phyloP scores from a whole-genome alignment of 1,140 invertebrate species.

The Lasioglossum baleicum region DNA sequence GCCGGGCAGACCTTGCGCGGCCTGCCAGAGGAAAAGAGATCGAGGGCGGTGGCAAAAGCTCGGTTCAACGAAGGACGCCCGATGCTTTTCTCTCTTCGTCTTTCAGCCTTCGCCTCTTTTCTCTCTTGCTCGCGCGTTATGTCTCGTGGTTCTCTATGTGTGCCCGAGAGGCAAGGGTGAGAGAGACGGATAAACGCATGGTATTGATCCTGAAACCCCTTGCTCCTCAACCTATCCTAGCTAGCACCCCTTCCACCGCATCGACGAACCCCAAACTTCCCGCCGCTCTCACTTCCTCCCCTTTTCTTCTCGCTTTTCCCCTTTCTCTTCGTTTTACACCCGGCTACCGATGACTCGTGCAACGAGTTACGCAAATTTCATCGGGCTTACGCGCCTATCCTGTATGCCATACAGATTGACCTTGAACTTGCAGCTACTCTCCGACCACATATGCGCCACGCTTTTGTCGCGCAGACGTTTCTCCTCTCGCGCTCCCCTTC shows the following conservation, averaged over 20 bases:
- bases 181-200: slow-evolving; percentile 69
- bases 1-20: slow-evolving; percentile 62
- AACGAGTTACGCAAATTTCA: slow-evolving; percentile 40
- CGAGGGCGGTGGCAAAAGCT: slow-evolving; percentile 35
- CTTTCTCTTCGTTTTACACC: slow-evolving; percentile 24
- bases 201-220: slow-evolving; percentile 78
- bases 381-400: slow-evolving; percentile 55
- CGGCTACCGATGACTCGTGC: slow-evolving; percentile 41
- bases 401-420: slow-evolving; percentile 61
- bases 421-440: slow-evolving; percentile 69
- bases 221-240: slow-evolving; percentile 62
- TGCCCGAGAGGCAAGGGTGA: slow-evolving; percentile 24
- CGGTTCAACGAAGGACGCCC: slow-evolving; percentile 47
- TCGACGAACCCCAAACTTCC: slow-evolving; percentile 71
- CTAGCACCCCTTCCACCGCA: slow-evolving; percentile 47
- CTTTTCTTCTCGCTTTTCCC: slow-evolving; percentile 38
- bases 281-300: slow-evolving; percentile 45
- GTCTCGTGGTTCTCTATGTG: slow-evolving; percentile 28
- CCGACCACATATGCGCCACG: slow-evolving; percentile 4
- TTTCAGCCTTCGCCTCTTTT: no score
- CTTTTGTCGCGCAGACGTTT: no score
- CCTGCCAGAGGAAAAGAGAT: slow-evolving; percentile 51
- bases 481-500: no score
- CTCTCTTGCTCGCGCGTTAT: slow-evolving; percentile 12
- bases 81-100: slow-evolving; percentile 9